Conservation (phyloP, 2,888 invertebrate genomes). For the Notodonta ziczac region DNA sequence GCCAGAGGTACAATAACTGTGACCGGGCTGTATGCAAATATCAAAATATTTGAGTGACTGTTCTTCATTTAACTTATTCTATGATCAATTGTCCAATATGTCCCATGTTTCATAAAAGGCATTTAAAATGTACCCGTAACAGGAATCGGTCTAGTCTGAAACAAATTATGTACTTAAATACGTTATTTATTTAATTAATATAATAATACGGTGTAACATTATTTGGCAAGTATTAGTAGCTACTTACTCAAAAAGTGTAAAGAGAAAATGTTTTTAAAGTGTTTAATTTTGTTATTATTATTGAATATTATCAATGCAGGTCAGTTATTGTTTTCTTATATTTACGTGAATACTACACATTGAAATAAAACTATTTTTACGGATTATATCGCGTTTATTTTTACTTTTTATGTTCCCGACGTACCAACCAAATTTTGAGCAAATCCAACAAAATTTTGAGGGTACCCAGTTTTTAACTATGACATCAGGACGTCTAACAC, state of each 20-base stretch:
- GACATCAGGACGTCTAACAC: no score
- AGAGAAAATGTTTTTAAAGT: conserved; percentile 60
- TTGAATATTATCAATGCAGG: conserved; percentile 53
- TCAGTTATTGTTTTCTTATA: conserved; percentile 42
- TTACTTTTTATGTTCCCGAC: no score
- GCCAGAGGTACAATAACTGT: no score
- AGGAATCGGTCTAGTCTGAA: conserved; percentile 44
- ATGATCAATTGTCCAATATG: conserved; percentile 22
- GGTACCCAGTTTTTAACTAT: no score
- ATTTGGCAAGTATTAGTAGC: conserved; percentile 8
- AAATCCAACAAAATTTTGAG: no score
- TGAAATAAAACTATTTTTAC: no score
- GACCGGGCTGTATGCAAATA: no score
- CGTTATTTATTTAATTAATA: conserved; percentile 37
- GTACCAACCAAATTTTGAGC: no score
- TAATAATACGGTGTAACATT: conserved; percentile 20
- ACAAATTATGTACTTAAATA: conserved; percentile 35
- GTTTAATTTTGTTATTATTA: conserved; percentile 56
- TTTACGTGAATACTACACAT: no score
- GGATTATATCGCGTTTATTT: no score
- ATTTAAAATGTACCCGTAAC: conserved; percentile 43
- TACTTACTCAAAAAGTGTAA: conserved; percentile 27
- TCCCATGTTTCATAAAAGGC: conserved; percentile 26
- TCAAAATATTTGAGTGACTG: conserved; percentile 22
- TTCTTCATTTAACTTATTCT: conserved; percentile 22